Percentiles rank a stretch among this genome's conserved stretches.
phyloP scores from a whole-genome alignment of 64 coral and sea anemone species.

The Pocillopora verrucosa region DNA sequence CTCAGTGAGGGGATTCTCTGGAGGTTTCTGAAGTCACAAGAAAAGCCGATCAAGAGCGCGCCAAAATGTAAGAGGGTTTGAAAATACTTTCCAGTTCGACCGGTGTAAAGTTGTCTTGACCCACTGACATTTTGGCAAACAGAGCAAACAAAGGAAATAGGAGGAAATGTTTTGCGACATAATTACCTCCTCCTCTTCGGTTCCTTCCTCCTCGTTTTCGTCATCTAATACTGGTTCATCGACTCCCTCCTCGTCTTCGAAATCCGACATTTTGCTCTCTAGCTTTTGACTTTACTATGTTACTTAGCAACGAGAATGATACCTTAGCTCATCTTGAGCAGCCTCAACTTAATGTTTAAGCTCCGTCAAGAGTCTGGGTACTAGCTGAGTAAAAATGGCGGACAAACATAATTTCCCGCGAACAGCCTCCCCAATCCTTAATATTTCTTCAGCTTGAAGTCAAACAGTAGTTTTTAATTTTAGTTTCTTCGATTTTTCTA shows the following conservation, averaged over 20 bases:
- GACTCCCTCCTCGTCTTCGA: conserved; percentile 98
- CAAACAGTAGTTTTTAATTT: no score
- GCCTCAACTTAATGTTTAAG: neutral
- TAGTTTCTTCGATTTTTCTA: neutral
- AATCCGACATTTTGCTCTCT: conserved; percentile 84
- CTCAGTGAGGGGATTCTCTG: conserved; percentile 89
- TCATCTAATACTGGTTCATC: conserved; percentile 97
- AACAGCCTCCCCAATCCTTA: no score
- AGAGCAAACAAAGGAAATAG: neutral
- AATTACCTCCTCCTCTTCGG: conserved; percentile 76
- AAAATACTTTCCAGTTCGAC: neutral
- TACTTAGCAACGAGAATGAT: neutral
- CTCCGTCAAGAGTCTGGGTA: neutral
- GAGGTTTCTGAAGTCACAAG: conserved; percentile 57
- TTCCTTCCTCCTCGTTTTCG: conserved; percentile 87
- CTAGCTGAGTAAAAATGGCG: conserved; percentile 5
- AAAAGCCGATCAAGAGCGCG: neutral
- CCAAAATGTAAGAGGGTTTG: neutral
- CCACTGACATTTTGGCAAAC: neutral
- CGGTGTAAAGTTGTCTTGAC: neutral
- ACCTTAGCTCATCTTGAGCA: neutral
- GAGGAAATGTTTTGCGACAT: neutral
- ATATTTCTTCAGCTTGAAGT: neutral
- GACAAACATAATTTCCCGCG: neutral
- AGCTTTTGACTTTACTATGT: neutral